phyloP scores from a whole-genome alignment of 35 echinoderm and acorn worm species.

The Eucidaris tribuloides region DNA sequence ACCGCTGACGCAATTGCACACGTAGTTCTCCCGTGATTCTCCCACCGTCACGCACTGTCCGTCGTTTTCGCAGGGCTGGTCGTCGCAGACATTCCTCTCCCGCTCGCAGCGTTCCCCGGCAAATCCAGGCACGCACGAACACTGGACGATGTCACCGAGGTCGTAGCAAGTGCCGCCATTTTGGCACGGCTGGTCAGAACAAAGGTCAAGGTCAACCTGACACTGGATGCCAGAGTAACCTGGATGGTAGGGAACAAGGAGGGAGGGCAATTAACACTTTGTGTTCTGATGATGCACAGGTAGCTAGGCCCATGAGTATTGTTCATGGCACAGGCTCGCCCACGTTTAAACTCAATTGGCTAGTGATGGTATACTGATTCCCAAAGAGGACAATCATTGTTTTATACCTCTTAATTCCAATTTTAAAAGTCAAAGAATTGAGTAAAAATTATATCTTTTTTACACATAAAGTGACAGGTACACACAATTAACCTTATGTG shows the following conservation, averaged over 20 bases:
- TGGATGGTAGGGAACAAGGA: too few species aligned
- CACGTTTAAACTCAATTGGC: too few species aligned
- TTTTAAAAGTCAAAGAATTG: too few species aligned
- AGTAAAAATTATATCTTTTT: too few species aligned
- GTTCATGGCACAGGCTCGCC: not conserved
- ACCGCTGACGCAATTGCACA: not conserved
- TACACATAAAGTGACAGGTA: too few species aligned
- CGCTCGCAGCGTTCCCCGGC: constrained; percentile 19
- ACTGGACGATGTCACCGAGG: not conserved
- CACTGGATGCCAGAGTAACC: constrained; percentile 25
- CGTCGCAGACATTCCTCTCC: constrained; percentile 20
- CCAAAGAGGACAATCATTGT: too few species aligned
- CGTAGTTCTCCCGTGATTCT: not conserved
- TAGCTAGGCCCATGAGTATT: not conserved
- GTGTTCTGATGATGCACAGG: too few species aligned
- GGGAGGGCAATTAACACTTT: too few species aligned
- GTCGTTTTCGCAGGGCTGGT: constrained; percentile 21
- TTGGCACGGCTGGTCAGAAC: constrained; percentile 18
- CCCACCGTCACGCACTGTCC: not conserved
- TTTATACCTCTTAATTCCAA: too few species aligned
- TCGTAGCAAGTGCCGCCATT: constrained; percentile 41
- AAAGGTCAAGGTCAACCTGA: constrained; percentile 48
- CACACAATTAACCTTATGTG: too few species aligned
- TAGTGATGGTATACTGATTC: too few species aligned
- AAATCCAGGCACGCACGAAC: constrained; percentile 18